Conservation (phyloP, 2,113 vertebrate genomes). For the Ranitomeya imitator region DNA sequence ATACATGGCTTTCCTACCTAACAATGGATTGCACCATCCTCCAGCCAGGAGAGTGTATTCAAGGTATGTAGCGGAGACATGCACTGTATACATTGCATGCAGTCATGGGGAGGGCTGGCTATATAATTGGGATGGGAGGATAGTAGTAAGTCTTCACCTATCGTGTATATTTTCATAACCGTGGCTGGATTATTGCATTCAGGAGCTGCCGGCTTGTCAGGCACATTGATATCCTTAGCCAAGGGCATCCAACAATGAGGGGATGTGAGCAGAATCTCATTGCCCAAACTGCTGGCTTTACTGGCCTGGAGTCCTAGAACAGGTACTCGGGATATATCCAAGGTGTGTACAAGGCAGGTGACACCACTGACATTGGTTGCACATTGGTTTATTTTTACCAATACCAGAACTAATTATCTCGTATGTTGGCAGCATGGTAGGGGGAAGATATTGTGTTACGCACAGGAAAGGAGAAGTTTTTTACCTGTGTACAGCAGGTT, state of each 20-base stretch:
- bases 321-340: neutral
- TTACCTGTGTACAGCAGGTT: neutral
- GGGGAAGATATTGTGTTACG: neutral
- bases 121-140: slow-evolving; percentile 17
- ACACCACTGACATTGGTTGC: neutral
- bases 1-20: slow-evolving; percentile 47
- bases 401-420: neutral
- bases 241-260: neutral
- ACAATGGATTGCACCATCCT: slow-evolving; percentile 31
- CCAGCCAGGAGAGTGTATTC: slow-evolving; percentile 45
- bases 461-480: slow-evolving; percentile 16
- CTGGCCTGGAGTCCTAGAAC: neutral
- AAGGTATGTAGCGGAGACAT: slow-evolving; percentile 28
- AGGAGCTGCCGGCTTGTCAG: neutral
- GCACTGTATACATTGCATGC: neutral
- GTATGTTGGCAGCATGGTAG: neutral
- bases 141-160: neutral
- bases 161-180: neutral
- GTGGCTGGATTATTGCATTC: neutral
- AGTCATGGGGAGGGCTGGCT: neutral
- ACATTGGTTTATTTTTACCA: neutral
- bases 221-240: neutral
- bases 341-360: neutral
- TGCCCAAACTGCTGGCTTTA: neutral
- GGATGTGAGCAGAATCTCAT: slow-evolving; percentile 8